phyloP scores from a whole-genome alignment of 2,797 vertebrate genomes.

The Gadopsis marmoratus region DNA sequence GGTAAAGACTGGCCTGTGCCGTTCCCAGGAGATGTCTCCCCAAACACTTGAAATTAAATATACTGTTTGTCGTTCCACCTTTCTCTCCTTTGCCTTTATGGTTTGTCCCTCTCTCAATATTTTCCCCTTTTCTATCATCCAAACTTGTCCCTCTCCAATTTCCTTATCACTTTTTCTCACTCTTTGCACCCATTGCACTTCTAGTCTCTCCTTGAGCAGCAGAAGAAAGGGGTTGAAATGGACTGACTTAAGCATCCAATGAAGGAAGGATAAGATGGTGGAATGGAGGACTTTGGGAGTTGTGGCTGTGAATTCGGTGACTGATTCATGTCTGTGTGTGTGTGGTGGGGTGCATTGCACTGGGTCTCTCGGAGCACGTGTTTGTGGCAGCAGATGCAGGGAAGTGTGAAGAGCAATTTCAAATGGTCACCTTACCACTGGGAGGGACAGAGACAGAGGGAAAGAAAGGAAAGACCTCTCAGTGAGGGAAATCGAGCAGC shows the following conservation, averaged over 20 bases:
- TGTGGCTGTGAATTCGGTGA: constrained; percentile 37
- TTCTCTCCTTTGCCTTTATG: not conserved
- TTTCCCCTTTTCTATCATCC: constrained; percentile 1
- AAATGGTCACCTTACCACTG: constrained; percentile 65
- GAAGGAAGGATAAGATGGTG: constrained; percentile 12
- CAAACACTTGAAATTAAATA: not conserved
- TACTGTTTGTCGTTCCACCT: not conserved
- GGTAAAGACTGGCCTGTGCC: not conserved
- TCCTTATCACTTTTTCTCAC: constrained; percentile 5
- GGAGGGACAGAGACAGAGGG: constrained; percentile 34
- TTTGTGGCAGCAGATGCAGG: constrained; percentile 45
- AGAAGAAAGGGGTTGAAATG: not conserved
- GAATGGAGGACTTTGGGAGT: constrained; percentile 28
- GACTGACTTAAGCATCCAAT: constrained; percentile 20
- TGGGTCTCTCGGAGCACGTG: constrained; percentile 15
- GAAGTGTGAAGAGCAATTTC: constrained; percentile 80
- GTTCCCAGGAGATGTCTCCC: not conserved
- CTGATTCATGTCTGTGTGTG: constrained; percentile 36
- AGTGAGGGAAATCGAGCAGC: constrained; percentile 46
- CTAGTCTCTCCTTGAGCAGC: constrained; percentile 1
- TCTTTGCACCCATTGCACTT: constrained; percentile 9
- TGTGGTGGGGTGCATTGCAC: not conserved
- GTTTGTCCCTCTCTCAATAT: not conserved
- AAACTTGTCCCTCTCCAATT: not conserved
- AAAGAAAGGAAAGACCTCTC: constrained; percentile 50